A percentile compares a stretch with the other conserved stretches of the same genome.
Evolutionary conservation across 2,888 invertebrate species (phyloP).

Genomic region (Athrips mouffetella): DNA sequence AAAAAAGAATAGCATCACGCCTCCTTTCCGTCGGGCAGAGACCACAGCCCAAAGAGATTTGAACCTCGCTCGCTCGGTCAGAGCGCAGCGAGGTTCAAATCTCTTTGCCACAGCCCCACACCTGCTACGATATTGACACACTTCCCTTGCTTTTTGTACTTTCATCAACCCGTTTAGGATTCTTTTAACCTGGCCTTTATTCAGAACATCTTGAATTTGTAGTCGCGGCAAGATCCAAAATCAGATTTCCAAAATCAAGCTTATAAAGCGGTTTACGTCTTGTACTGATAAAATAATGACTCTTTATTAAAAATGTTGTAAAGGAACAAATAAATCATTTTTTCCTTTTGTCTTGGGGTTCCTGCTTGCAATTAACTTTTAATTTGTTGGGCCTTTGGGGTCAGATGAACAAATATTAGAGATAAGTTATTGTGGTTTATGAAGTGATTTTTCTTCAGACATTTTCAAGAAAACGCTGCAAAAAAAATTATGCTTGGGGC

Average conservation of each 20-base stretch:
- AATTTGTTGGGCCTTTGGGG: constrained; percentile 38
- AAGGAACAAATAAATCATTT: constrained; percentile 41
- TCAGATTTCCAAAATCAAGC: constrained; percentile 3
- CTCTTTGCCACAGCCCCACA: too few relatives aligned
- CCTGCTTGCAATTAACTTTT: constrained; percentile 35
- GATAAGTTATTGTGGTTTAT: too few relatives aligned
- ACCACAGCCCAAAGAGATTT: too few relatives aligned
- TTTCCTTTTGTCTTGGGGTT: constrained; percentile 32
- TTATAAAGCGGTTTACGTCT: constrained; percentile 16
- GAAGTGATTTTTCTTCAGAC: neutral
- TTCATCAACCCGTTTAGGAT: too few relatives aligned
- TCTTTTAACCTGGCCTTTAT: too few relatives aligned
- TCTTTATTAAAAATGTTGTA: constrained; percentile 29
- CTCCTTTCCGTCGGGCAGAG: too few relatives aligned
- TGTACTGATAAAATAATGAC: constrained; percentile 37
- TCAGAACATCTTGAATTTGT: neutral
- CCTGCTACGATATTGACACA: too few relatives aligned
- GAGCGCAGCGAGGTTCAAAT: too few relatives aligned
- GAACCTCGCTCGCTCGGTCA: too few relatives aligned
- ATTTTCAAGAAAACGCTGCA: neutral
- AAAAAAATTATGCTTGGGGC: too few relatives aligned
- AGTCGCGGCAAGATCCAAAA: neutral
- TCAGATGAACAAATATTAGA: neutral
- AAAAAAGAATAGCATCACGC: too few relatives aligned
- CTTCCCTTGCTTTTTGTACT: too few relatives aligned